Base-by-base conservation (phyloP, 2,888 invertebrate genomes). In the Polydrusus pterygomalis region DNA sequence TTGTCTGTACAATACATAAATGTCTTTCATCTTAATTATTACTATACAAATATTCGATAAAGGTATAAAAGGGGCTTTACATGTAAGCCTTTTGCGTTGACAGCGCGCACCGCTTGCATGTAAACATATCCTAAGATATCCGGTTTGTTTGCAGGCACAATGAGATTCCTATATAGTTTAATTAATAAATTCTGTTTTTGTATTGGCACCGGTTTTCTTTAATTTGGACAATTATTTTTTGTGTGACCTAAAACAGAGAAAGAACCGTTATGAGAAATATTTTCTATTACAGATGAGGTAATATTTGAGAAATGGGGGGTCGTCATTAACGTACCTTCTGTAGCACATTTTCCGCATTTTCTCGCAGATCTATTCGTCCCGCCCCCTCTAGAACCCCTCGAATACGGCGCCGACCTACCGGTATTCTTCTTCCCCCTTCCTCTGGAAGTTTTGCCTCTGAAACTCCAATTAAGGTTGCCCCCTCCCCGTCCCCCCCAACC, bases 291-390 rank as follows among this genome's bases (percentile, higher is more conserved):
- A 25, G n/a, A n/a, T n/a, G n/a, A n/a, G n/a, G n/a, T n/a, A n/a
- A n/a, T n/a, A n/a, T n/a, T n/a, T n/a, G n/a, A n/a, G n/a, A n/a
- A n/a, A n/a, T n/a, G n/a, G n/a, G n/a, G n/a, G n/a, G n/a, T 25
- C 25, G 25, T 25, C 25, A 25, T 25, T 5, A 17, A 43, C 34
- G 69, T 84, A 91, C 91, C 96, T 88, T 93, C 93, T 82, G 92
- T 89, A 9, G 93, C 91, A 85, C 96, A 96, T 62, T 91, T 82
- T 0, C 94, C 91, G 85, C 96, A 96, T 83, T 91, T 93, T 74
- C 94, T 89, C 63, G 88, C 88, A 0, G 86, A 85, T 45, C 87
- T 83, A 2, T 82, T 72, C 5, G 47, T 40, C 20, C 58, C 40
- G 2, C 72, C 72, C 3, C 68, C 76, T 38, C 64, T 30, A 11